Percentiles rank a stretch among this genome's conserved stretches.
phyloP scores from a whole-genome alignment of 1,140 invertebrate species.

The Aphaenogaster floridana region DNA sequence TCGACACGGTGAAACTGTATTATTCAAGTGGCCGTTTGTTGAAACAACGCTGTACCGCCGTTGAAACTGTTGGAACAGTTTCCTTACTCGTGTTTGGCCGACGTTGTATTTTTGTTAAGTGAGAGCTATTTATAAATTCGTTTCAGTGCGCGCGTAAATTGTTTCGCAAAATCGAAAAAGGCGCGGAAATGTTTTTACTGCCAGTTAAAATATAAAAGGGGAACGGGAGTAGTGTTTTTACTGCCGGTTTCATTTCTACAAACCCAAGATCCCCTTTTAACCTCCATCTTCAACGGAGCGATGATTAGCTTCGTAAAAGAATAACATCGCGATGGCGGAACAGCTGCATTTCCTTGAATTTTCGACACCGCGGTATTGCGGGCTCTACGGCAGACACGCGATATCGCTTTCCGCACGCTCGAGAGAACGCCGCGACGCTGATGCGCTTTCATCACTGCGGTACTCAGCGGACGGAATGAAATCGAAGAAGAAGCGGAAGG shows the following conservation, averaged over 20 bases:
- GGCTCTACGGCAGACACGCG: constrained; percentile 33
- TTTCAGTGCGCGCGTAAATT: not conserved
- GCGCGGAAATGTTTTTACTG: constrained; percentile 13
- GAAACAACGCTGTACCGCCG: constrained; percentile 17
- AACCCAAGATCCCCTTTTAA: not conserved
- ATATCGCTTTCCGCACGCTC: constrained; percentile 56
- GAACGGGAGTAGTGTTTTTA: not conserved
- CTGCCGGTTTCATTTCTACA: constrained; percentile 32
- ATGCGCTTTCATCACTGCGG: constrained; percentile 54
- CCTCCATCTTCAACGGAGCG: constrained; percentile 12
- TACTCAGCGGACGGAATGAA: constrained; percentile 35
- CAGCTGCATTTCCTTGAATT: constrained; percentile 41
- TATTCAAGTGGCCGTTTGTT: constrained; percentile 57
- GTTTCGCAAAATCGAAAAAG: not conserved
- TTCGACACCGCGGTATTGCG: constrained; percentile 45
- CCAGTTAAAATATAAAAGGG: not conserved
- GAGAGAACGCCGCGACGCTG: constrained; percentile 40
- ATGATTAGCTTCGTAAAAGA: constrained; percentile 55
- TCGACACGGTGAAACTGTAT: constrained; percentile 48
- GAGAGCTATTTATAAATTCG: constrained; percentile 19
- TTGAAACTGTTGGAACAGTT: constrained; percentile 17
- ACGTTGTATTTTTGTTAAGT: constrained; percentile 34
- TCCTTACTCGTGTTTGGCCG: constrained; percentile 23
- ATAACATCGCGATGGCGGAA: constrained; percentile 30
- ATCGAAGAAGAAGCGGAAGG: constrained; percentile 43